Conservation (phyloP, 2,888 invertebrate genomes). For the Drosophila nr. medialis region DNA sequence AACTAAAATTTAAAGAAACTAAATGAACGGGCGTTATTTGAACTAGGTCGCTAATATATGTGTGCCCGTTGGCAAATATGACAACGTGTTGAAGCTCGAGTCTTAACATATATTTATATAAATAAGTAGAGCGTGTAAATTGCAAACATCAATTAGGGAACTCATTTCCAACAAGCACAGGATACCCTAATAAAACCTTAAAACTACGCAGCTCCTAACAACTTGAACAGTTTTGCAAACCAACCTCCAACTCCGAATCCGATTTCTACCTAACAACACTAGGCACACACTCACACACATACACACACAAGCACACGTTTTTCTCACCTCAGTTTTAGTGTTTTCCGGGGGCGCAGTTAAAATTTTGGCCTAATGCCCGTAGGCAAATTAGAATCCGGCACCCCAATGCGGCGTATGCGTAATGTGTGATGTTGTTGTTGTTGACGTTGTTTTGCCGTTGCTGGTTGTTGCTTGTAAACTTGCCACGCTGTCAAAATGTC, state of each 20-base stretch:
- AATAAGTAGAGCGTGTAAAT: not conserved
- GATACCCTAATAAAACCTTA: conserved; percentile 28
- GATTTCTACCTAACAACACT: not conserved
- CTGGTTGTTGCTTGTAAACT: conserved; percentile 64
- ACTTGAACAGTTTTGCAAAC: conserved; percentile 36
- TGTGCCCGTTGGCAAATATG: not conserved
- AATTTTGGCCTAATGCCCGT: conserved; percentile 66
- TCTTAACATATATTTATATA: not conserved
- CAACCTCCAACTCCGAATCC: not conserved
- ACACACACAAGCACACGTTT: conserved; percentile 7
- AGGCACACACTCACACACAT: conserved; percentile 12
- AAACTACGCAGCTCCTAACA: conserved; percentile 10
- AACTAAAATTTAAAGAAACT: not conserved
- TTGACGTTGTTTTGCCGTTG: conserved; percentile 27
- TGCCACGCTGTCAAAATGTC: conserved; percentile 74
- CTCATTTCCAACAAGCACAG: conserved; percentile 7
- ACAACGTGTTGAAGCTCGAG: not conserved
- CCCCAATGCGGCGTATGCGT: conserved; percentile 70
- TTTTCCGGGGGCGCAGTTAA: conserved; percentile 39
- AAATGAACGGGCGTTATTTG: not conserved
- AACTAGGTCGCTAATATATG: not conserved
- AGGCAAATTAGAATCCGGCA: conserved; percentile 71
- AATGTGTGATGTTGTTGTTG: conserved; percentile 52
- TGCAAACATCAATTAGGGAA: not conserved
- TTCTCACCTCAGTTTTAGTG: conserved; percentile 49